Percentiles rank a stretch among this genome's conserved stretches.
Evolutionary conservation across 1,140 invertebrate genomes (phyloP).

Genomic region (Ridgeia piscesae): DNA sequence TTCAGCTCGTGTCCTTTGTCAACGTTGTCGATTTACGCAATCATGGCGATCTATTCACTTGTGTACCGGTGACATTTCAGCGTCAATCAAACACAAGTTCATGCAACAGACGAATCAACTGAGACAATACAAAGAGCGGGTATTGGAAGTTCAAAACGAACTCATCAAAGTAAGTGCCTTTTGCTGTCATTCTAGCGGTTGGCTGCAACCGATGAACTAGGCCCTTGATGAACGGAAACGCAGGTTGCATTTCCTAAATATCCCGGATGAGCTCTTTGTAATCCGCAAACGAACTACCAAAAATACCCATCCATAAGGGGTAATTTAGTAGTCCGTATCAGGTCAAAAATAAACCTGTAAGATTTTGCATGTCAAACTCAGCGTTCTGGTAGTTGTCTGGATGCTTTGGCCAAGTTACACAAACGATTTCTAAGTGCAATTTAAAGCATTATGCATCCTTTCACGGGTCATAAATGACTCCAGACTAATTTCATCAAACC

Average conservation of each 20-base stretch:
- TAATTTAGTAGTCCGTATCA: too few relatives aligned
- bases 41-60: background rate
- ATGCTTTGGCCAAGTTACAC: too few relatives aligned
- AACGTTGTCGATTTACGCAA: background rate
- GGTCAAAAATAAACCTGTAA: too few relatives aligned
- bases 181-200: background rate
- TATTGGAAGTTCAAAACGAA: conserved; percentile 52
- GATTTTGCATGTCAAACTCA: too few relatives aligned
- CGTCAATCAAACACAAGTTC: conserved; percentile 46
- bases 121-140: conserved; percentile 47
- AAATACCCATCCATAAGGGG: too few relatives aligned
- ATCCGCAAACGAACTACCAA: too few relatives aligned
- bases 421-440: too few relatives aligned
- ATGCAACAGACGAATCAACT: conserved; percentile 42
- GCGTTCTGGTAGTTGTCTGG: too few relatives aligned
- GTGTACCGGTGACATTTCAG: conserved; percentile 11
- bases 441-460: too few relatives aligned
- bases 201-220: background rate
- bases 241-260: background rate
- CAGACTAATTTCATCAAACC: too few relatives aligned
- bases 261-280: background rate
- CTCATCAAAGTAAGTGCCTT: conserved; percentile 46
- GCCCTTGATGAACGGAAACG: background rate
- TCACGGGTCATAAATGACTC: too few relatives aligned
- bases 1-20: background rate